A percentile compares a stretch with the other conserved stretches of the same genome.
These are phyloP conservation scores for Cylindroiulus punctatus DNA, from an alignment of 2,888 invertebrate genomes.

Conservation along the genomic window DNA sequence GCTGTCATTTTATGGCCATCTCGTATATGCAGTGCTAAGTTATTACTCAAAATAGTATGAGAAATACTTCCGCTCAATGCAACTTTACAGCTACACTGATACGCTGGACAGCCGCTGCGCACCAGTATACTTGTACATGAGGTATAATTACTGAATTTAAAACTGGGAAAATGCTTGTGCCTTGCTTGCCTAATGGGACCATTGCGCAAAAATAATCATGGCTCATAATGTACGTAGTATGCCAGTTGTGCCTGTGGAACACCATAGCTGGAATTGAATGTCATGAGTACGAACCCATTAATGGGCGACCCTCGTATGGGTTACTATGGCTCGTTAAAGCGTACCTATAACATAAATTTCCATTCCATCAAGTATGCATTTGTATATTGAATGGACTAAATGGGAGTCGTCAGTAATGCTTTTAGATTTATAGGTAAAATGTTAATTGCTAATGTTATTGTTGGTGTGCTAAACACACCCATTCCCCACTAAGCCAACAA, in stretches of 20 bases:
- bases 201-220: not conserved
- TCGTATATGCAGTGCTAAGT: slow-evolving; percentile 12
- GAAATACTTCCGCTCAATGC: slow-evolving; percentile 21
- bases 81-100: not conserved
- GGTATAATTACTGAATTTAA: slow-evolving; percentile 1
- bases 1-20: not conserved
- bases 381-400: not conserved
- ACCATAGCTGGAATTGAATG: not conserved
- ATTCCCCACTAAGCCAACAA: not conserved
- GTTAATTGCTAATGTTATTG: not conserved
- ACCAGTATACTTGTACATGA: not conserved
- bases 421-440: slow-evolving; percentile 23
- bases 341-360: not conserved
- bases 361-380: not conserved
- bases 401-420: not conserved
- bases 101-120: not conserved
- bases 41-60: slow-evolving; percentile 3
- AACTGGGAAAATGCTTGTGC: not conserved
- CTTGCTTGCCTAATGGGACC: not conserved
- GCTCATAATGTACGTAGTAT: not conserved
- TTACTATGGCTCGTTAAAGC: no score
- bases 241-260: no score
- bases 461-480: not conserved
- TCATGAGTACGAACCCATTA: not conserved
- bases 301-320: not conserved